phyloP scores from a whole-genome alignment of 1,140 invertebrate genomes.

The Mactra quadrangularis region DNA sequence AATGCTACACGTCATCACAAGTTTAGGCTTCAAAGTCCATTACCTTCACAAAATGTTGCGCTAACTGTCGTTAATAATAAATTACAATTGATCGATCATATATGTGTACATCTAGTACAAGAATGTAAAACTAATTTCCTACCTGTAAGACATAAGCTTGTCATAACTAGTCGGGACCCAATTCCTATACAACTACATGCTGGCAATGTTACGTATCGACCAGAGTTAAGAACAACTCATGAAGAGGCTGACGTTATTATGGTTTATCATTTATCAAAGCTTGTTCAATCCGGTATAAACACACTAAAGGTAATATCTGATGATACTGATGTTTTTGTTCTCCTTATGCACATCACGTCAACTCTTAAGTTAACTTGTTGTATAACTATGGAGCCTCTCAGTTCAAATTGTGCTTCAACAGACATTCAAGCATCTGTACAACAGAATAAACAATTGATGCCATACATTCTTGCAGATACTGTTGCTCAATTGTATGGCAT shows the following conservation, averaged over 20 bases:
- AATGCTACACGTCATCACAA: background rate
- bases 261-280: background rate
- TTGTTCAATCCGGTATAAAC: background rate
- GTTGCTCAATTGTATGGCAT: background rate
- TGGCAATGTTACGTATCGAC: background rate
- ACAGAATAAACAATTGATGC: background rate
- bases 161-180: background rate
- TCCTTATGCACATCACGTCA: background rate
- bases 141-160: background rate
- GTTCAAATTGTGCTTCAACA: background rate
- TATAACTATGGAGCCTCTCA: background rate
- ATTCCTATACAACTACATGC: background rate
- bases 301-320: background rate
- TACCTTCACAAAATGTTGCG: background rate
- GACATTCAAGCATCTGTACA: background rate
- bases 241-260: constrained; percentile 12
- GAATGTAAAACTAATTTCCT: no score
- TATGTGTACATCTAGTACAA: background rate
- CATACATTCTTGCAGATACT: background rate
- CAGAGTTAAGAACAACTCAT: background rate
- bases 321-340: constrained; percentile 1
- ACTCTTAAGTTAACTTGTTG: background rate
- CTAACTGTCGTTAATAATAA: background rate
- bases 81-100: background rate
- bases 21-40: background rate